Base-by-base conservation (phyloP, 2,888 invertebrate species). In the Leptopilina syphax region DNA sequence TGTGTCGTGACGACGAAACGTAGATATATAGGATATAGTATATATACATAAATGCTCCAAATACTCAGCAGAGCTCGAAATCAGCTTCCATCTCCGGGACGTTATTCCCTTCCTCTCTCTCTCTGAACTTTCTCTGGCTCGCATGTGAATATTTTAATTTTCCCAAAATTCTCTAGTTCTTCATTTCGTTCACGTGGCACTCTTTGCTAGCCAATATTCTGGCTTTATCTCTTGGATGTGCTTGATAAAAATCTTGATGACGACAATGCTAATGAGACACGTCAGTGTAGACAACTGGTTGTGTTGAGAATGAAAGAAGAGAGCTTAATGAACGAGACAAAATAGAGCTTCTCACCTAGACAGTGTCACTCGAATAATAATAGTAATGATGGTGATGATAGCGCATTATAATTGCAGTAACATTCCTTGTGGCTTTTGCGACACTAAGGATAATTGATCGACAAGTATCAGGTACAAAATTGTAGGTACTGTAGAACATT, bases 21-120 rank as follows among this genome's bases (percentile, higher is more conserved):
- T 73, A 73, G 73, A 73, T 84, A 87, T 84, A 87, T 84, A 82
- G 84, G 80, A 87, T 84, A 87, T 84, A 86, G 34, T 83, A 82
- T 84, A 81, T 79, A 86, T 84, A 85, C 87, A 87, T 82, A 84
- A 83, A 83, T 85, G 84, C 84, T 87, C 88, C 87, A 87, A 88
- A 87, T 88, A 86, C 85, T 85, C 68, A 73, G 54, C 54, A 57
- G 34, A 73, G 54, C 34, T 34, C 73, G 54, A 73, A 73, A 73
- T 34, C 54, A 34, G 73, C 73, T 57, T 73, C 34, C 57, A 80
- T 81, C 81, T 79, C 44, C 12, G 50, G 50, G 77, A 78, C 77
- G 80, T 81, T 83, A 34, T 34, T 80, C 77, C 83, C 80, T 12
- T 10, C 10, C 50, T 50, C 50, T 50, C 12, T 50, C 50, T 50